phyloP scores from a whole-genome alignment of 2,797 vertebrate genomes.

The Sternarchorhynchus goeldii region DNA sequence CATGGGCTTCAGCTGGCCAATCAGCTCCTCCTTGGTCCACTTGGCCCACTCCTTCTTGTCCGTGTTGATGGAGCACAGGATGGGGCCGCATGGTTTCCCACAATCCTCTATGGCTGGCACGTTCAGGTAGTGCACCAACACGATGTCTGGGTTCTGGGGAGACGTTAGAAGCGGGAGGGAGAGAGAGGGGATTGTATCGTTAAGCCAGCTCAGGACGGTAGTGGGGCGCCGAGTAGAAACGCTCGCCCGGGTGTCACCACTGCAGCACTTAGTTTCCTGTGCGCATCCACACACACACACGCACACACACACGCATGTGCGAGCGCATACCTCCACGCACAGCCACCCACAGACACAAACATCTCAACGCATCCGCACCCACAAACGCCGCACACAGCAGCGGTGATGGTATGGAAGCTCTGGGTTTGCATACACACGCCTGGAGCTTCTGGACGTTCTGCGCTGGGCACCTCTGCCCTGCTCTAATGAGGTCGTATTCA shows the following conservation, averaged over 20 bases:
- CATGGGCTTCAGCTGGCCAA: slow-evolving; percentile 99
- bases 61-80: slow-evolving; percentile 98
- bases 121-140: slow-evolving; percentile 99
- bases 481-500: slow-evolving; percentile 44
- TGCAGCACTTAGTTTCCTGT: slow-evolving; percentile 4
- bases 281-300: not conserved
- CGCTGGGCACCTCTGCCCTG: slow-evolving; percentile 34
- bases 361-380: slow-evolving; percentile 10
- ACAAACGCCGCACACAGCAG: not conserved
- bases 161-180: slow-evolving; percentile 37
- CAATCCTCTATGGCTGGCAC: slow-evolving; percentile 99
- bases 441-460: not conserved
- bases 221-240: slow-evolving; percentile 1
- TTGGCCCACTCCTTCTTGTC: slow-evolving; percentile 99
- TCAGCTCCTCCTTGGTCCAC: slow-evolving; percentile 98
- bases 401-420: not conserved
- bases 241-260: slow-evolving; percentile 20
- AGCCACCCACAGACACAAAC: not conserved
- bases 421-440: not conserved
- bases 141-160: slow-evolving; percentile 95
- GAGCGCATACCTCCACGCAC: not conserved
- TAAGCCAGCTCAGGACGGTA: not conserved
- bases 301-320: not conserved
- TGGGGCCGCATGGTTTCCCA: slow-evolving; percentile 96
- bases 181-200: slow-evolving; percentile 11